Percentiles rank a stretch among this genome's conserved stretches.
These are phyloP conservation scores for Emydocephalus ijimae DNA, from an alignment of 2,113 vertebrate genomes.

Conservation along the genomic window DNA sequence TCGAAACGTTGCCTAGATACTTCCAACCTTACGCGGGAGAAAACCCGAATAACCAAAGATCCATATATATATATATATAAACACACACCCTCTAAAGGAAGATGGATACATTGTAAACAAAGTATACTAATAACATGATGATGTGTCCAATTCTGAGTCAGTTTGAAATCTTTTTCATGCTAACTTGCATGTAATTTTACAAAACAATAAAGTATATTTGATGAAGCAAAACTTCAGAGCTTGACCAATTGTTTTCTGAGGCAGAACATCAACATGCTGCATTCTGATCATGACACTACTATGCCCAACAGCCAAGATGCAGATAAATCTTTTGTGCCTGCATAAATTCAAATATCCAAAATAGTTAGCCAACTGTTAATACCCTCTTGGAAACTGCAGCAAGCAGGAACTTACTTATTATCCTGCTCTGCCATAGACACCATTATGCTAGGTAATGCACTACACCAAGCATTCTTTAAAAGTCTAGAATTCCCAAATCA, in stretches of 20 bases:
- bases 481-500: conserved; percentile 27
- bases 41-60: too few relatives aligned
- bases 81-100: not conserved
- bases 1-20: too few relatives aligned
- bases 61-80: not conserved
- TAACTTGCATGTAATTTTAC: conserved; percentile 8
- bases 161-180: not conserved
- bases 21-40: too few relatives aligned
- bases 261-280: conserved; percentile 16
- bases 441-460: not conserved
- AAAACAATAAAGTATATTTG: conserved; percentile 36
- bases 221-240: conserved; percentile 35
- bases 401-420: not conserved
- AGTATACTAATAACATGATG: not conserved
- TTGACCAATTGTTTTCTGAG: conserved; percentile 42
- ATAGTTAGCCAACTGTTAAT: conserved; percentile 26
- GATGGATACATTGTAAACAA: not conserved
- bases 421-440: not conserved
- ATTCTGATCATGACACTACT: conserved; percentile 36
- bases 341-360: conserved; percentile 47
- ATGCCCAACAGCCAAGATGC: conserved; percentile 33
- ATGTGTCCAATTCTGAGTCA: not conserved
- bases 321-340: conserved; percentile 29
- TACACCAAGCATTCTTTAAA: not conserved
- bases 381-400: conserved; percentile 13